These are phyloP conservation scores for Globodera rostochiensis DNA, from an alignment of 1,140 invertebrate genomes.

Conservation along the genomic window DNA sequence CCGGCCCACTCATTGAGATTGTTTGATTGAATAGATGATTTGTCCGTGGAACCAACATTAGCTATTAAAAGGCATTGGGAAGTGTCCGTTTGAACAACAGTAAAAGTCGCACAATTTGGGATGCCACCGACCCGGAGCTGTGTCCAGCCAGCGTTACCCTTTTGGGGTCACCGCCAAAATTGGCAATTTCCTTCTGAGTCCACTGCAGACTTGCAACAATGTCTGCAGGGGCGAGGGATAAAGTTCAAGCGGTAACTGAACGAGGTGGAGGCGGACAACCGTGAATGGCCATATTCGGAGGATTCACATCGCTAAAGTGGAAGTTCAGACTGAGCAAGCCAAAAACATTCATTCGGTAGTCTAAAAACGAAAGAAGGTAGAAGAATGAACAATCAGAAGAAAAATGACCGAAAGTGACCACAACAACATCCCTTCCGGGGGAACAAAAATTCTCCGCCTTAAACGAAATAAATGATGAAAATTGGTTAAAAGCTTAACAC, in stretches of 20 bases:
- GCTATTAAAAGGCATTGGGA: too few species aligned
- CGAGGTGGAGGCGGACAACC: too few species aligned
- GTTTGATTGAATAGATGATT: too few species aligned
- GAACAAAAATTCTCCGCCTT: not conserved
- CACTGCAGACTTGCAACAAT: constrained; percentile 76
- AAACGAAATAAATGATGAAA: not conserved
- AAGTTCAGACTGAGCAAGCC: constrained; percentile 16
- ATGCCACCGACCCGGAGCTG: constrained; percentile 20
- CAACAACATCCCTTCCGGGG: constrained; percentile 2
- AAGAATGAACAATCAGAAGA: too few species aligned
- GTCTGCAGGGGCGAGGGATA: constrained; percentile 17
- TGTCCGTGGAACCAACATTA: too few species aligned
- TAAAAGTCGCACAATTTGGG: constrained; percentile 18
- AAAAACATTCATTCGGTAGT: constrained; percentile 18
- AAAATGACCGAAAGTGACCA: constrained; percentile 23
- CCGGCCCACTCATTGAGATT: too few species aligned
- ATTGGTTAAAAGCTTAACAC: not conserved
- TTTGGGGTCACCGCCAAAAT: constrained; percentile 76
- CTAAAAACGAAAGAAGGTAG: too few species aligned
- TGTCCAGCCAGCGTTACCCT: constrained; percentile 70
- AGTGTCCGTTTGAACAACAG: too few species aligned
- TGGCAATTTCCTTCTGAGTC: constrained; percentile 75
- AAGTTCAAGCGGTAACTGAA: too few species aligned
- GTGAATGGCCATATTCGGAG: constrained; percentile 7
- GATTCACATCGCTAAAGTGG: constrained; percentile 3